These are phyloP conservation scores for Picus viridis DNA, from an alignment of 2,797 vertebrate genomes.

Conservation along the genomic window DNA sequence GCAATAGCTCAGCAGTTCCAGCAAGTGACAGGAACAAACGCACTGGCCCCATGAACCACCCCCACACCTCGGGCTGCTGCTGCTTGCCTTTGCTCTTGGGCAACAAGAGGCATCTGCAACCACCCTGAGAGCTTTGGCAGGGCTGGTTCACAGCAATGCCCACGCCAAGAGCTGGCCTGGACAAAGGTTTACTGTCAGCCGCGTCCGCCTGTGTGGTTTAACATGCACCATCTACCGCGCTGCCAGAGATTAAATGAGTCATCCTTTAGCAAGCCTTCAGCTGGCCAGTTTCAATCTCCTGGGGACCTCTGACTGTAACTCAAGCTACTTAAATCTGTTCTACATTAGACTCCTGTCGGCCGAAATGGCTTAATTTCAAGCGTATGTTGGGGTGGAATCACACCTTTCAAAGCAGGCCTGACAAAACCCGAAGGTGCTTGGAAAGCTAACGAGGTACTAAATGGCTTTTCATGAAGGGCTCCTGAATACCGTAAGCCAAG, in stretches of 20 bases:
- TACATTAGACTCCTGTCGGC: not conserved
- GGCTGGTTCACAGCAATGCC: not conserved
- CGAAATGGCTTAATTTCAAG: conserved; percentile 11
- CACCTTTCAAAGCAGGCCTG: not conserved
- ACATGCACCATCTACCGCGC: not conserved
- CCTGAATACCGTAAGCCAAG: not conserved
- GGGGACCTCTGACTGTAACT: conserved; percentile 23
- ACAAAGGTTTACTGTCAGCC: conserved; percentile 29
- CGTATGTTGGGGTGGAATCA: not conserved
- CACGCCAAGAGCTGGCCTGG: not conserved
- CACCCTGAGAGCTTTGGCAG: not conserved
- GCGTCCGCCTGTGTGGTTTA: not conserved
- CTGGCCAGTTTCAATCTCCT: not conserved
- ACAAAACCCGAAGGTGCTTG: not conserved
- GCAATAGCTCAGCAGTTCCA: conserved; percentile 15
- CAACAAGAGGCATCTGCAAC: not conserved
- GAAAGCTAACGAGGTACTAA: not conserved
- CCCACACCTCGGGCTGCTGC: not conserved
- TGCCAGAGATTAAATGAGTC: conserved; percentile 46
- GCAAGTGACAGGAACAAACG: not conserved
- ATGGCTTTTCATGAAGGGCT: not conserved
- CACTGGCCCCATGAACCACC: accelerated
- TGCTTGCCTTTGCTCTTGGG: not conserved
- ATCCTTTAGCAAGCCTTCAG: conserved; percentile 4
- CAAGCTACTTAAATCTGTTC: conserved; percentile 35